phyloP scores from a whole-genome alignment of 30 jellyfish, hydroid and myxozoan species.

The Mastigias papua region DNA sequence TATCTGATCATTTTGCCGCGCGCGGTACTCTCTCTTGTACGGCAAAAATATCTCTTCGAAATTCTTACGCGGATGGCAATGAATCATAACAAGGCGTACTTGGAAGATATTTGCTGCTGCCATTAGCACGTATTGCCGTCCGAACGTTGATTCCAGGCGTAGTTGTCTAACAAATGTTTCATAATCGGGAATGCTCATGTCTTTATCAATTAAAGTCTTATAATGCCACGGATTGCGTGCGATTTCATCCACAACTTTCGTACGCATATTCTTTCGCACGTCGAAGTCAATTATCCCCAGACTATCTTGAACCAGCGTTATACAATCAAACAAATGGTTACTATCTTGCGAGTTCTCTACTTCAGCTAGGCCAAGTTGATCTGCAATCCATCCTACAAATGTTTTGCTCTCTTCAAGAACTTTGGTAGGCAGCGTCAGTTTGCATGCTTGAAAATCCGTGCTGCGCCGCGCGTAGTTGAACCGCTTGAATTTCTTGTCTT shows the following conservation, averaged over 20 bases:
- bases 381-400: constrained; percentile 83
- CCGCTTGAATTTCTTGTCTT: constrained; percentile 66
- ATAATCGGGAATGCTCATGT: constrained; percentile 68
- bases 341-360: constrained; percentile 70
- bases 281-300: constrained; percentile 69
- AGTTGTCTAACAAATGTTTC: constrained; percentile 64
- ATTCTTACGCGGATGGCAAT: constrained; percentile 77
- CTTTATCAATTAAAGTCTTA: constrained; percentile 81
- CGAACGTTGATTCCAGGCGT: constrained; percentile 69
- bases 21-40: constrained; percentile 18
- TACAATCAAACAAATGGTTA: constrained; percentile 77
- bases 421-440: constrained; percentile 44
- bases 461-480: constrained; percentile 81
- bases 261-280: constrained; percentile 72
- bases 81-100: constrained; percentile 82
- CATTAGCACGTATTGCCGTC: constrained; percentile 80
- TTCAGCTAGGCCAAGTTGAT: constrained; percentile 80
- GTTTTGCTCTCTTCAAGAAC: constrained; percentile 70
- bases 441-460: constrained; percentile 23
- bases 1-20: constrained; percentile 4
- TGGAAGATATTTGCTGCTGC: constrained; percentile 84
- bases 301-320: constrained; percentile 58
- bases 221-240: constrained; percentile 75
- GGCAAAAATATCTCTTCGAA: constrained; percentile 83
- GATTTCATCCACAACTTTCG: constrained; percentile 76